Evolutionary conservation across 2,888 invertebrate species (phyloP), one percentile per base, ranked within the genome.

Genomic region (Lordiphosa fenestrarum): DNA sequence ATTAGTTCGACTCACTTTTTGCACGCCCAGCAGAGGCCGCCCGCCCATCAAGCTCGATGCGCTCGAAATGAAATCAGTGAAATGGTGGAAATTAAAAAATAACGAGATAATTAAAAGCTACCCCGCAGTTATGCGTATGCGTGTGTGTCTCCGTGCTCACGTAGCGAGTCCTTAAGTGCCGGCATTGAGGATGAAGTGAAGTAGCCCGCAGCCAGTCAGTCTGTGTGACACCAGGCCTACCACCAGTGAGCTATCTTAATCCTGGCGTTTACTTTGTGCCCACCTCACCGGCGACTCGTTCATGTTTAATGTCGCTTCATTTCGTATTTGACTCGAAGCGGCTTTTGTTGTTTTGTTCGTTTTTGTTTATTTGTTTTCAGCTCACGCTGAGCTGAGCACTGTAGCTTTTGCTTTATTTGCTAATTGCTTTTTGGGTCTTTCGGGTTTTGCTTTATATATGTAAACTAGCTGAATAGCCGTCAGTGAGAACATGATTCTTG

Each of bases 41-140:
- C 61, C 55, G 37, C 44, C 55, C 15, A 15, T 15, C 15, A 15
- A 62, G 39, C 70, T 59, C 66, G 55, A 61, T 66, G 73, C 55
- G 65, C 82, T 81, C 57, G 61, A 67, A 64, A 80, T 75, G 71
- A 80, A 80, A 76, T 78, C 77, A 80, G 81, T 76, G 69, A 81
- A 82, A 68, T 66, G 66, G 57, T 73, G 68, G 72, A 84, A 77
- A 80, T 84, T 81, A 81, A 78, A 80, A 80, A 84, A 83, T 78
- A 87, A 87, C 78, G 82, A 82, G 82, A 87, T 87, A 86, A 86
- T 86, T 86, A 86, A 86, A 86, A 85, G 82, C 71, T 72, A 70
- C 84, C 86, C 87, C 73, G 77, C 71, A 85, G 86, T 69, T 85
- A 85, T 19, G 15, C 21, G 30, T 33, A 13, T 54, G 52, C 51